These are phyloP conservation scores for Brachyistius frenatus DNA, from an alignment of 2,113 vertebrate genomes.

Conservation along the genomic window DNA sequence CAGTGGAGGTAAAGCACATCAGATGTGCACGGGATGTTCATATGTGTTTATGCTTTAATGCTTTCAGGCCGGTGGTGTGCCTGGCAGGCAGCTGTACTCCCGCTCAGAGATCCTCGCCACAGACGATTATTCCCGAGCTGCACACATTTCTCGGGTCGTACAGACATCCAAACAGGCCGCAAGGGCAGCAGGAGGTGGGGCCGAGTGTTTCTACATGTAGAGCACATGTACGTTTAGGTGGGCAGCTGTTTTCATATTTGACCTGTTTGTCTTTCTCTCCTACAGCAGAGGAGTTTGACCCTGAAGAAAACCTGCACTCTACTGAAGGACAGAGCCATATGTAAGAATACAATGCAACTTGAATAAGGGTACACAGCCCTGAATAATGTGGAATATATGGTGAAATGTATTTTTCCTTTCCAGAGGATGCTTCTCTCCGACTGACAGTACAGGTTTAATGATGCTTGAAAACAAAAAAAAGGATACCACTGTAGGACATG, in stretches of 20 bases:
- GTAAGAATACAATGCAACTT: slow-evolving; percentile 69
- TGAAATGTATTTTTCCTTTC: slow-evolving; percentile 1
- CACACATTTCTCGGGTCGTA: slow-evolving; percentile 76
- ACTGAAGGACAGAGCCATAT: slow-evolving; percentile 82
- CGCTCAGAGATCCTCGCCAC: slow-evolving; percentile 86
- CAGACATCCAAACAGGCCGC: slow-evolving; percentile 80
- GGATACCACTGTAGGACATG: not conserved
- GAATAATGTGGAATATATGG: not conserved
- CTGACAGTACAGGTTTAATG: slow-evolving; percentile 26
- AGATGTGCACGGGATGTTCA: not conserved
- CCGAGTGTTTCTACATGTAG: slow-evolving; percentile 47
- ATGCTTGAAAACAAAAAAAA: slow-evolving; percentile 22
- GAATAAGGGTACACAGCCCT: not conserved
- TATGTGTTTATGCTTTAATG: slow-evolving; percentile 34
- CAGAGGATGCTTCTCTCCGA: not conserved
- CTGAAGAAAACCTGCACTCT: slow-evolving; percentile 80
- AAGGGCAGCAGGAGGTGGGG: slow-evolving; percentile 85
- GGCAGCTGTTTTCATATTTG: not conserved
- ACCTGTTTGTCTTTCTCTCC: slow-evolving; percentile 2
- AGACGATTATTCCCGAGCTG: slow-evolving; percentile 76
- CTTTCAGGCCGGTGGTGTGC: slow-evolving; percentile 54
- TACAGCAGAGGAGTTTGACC: slow-evolving; percentile 86
- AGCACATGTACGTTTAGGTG: slow-evolving; percentile 8
- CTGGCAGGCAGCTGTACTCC: slow-evolving; percentile 81
- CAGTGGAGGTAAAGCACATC: slow-evolving; percentile 5